Evolutionary conservation across 1,140 invertebrate species (phyloP).

Genomic region (Lasaia peninsularis): DNA sequence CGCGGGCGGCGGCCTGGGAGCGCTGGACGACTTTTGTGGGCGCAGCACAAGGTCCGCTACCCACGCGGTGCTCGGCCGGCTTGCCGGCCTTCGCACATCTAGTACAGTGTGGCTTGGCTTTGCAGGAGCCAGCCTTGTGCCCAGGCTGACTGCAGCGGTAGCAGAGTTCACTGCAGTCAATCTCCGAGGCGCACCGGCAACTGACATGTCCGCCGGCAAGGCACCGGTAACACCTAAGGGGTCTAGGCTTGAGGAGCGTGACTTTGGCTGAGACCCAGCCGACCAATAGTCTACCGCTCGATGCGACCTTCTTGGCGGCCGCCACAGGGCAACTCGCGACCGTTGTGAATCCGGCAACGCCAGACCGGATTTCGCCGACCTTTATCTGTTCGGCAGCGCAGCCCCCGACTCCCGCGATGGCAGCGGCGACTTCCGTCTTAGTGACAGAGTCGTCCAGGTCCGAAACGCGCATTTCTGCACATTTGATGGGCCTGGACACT

Average conservation of each 20-base stretch:
- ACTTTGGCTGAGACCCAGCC: not conserved
- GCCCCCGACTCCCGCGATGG: not conserved
- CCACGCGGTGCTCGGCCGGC: not conserved
- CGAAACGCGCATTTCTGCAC: not conserved
- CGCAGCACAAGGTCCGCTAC: not conserved
- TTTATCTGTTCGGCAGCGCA: not conserved
- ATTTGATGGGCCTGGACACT: no score
- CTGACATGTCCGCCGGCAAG: not conserved
- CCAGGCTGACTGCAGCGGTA: not conserved
- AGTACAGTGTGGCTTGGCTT: not conserved
- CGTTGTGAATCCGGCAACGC: no score
- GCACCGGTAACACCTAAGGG: not conserved
- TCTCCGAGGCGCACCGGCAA: not conserved
- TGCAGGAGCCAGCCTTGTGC: not conserved
- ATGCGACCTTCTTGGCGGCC: no score
- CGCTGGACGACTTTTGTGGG: not conserved
- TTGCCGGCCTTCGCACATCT: not conserved
- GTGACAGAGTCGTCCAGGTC: conserved; percentile 8
- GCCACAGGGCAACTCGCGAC: no score
- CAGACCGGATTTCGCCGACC: not conserved
- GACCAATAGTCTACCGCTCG: no score
- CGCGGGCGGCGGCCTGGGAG: not conserved
- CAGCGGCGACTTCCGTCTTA: conserved; percentile 1
- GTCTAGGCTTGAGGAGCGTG: not conserved
- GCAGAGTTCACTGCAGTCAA: not conserved